Evolutionary conservation across 2,888 invertebrate species (phyloP).

Genomic region (Ochropleura plecta): DNA sequence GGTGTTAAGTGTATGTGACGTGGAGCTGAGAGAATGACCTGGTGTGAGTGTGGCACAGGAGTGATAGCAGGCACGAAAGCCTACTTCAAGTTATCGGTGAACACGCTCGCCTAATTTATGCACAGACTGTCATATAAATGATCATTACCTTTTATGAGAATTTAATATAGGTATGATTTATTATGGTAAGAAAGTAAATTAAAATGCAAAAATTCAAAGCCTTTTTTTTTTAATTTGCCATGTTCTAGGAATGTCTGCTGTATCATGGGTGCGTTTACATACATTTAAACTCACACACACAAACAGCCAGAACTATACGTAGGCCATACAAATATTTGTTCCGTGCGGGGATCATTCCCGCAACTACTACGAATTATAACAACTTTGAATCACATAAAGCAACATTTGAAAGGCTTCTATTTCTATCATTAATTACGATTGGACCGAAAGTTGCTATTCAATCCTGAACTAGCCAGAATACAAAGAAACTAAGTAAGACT

Average conservation of each 20-base stretch:
- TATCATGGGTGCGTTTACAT: no score
- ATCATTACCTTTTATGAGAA: neutral
- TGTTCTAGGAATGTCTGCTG: no score
- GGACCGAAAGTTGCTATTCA: neutral
- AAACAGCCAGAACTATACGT: no score
- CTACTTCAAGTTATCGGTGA: constrained; percentile 76
- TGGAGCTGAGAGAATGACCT: constrained; percentile 61
- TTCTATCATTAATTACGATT: neutral
- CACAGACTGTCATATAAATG: constrained; percentile 3
- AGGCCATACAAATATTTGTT: no score
- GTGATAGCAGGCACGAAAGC: constrained; percentile 71
- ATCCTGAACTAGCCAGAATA: neutral
- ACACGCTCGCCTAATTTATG: constrained; percentile 63
- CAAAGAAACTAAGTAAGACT: neutral
- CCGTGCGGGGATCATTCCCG: no score
- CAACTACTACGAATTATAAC: neutral
- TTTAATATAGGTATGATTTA: neutral
- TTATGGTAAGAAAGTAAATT: neutral
- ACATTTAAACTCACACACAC: no score
- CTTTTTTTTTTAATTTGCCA: no score
- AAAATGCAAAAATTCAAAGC: neutral
- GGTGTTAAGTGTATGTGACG: constrained; percentile 65
- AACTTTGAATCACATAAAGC: neutral
- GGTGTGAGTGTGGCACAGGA: constrained; percentile 21
- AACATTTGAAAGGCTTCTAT: neutral